Evolutionary conservation across 2,797 vertebrate genomes (phyloP), one percentile per base, ranked within the genome.

Genomic region (Schizopygopsis pylzovi): DNA sequence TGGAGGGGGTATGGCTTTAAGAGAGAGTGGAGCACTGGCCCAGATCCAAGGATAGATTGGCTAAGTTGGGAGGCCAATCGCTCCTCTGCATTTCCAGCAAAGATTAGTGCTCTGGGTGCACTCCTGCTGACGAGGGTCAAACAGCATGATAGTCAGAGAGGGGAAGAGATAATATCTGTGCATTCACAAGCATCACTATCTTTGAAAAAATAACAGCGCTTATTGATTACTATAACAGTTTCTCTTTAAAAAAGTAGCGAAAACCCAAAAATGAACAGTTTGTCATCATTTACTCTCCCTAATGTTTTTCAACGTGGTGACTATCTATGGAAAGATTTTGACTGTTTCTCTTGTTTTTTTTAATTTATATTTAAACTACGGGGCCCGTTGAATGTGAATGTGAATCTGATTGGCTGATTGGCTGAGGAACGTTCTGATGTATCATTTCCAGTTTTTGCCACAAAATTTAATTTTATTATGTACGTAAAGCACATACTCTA

Each of bases 101-200:
- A 90, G 84, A 88, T 88, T 89, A 87, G 87, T 70, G 83, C 28
- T 8, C 28, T 33, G 33, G 68, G 67, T 65, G 73, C 78, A 67
- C 68, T 86, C 70, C 54, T 79, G 85, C 81, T 82, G 86, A 75
- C 75, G 10, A 86, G 87, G 81, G 83, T 88, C 84, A 90, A 72
- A 41, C 88, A 79, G 59, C 72, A 72, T 87, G 87, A 85, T 65
- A 45, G 82, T 47, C 39, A 85, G 79, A 75, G 56, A 65, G 15
- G 41, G 47, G 18, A 16, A 33, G 11, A 63, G 41, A 49, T 56
- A 28, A 59, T 22, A n/a, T 78, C 12, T 45, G 61, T 54, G 43
- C 11, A 33, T 67, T 80, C 45, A 47, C 15, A 71, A 52, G 43
- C 33, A 20, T 77, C 4, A 13, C 45, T 52, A 37, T 61, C 49